Base-by-base conservation (phyloP, 2,797 vertebrate species). In the Myiothlypis chrysogaster region DNA sequence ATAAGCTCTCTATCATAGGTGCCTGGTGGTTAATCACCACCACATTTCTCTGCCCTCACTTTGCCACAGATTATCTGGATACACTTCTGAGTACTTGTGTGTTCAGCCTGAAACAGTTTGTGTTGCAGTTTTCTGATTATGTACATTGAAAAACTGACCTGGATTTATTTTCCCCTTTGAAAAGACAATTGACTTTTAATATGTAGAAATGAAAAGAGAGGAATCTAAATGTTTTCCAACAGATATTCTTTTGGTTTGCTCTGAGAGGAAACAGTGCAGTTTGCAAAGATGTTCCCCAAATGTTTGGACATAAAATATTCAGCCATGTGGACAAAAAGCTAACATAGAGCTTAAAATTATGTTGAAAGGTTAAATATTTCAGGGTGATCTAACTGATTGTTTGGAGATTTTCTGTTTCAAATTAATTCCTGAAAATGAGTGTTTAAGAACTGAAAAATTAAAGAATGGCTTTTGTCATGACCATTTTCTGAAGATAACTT, bases 401-500 rank as follows among this genome's bases (percentile, higher is more conserved):
- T 86, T 82, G 20, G 68, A 39, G 17, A 52, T 71, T 47, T 52
- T 88, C 60, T 88, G 44, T 80, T 70, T 37, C 25, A 93, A 84
- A 55, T 66, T 49, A 32, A 59, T 82, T 64, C 41, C 46, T 84
- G 56, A 47, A 92, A 89, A 89, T 44, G 15, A 83, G 19, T 70
- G 21, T 56, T 87, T 80, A 53, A 87, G 83, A 71, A 80, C 1
- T 0, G 35, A 68, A 87, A 63, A 86, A 63, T 44, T 14, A 47
- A 64, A 56, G 44, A 46, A 49, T 53, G 22, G 35, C 39, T 71
- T 63, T 14, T 76, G 34, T 70, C 53, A 34, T 60, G 60, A 28
- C 88, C 44, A 10, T 91, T 81, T n/a, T 94, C 87, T 92, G 91
- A 89, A 93, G 80, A 30, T 55, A 56, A 85, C 49, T 92, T 92